A percentile compares a stretch with the other conserved stretches of the same genome.
Evolutionary conservation across 2,888 invertebrate genomes (phyloP).

Genomic region (Barypeithes pellucidus): DNA sequence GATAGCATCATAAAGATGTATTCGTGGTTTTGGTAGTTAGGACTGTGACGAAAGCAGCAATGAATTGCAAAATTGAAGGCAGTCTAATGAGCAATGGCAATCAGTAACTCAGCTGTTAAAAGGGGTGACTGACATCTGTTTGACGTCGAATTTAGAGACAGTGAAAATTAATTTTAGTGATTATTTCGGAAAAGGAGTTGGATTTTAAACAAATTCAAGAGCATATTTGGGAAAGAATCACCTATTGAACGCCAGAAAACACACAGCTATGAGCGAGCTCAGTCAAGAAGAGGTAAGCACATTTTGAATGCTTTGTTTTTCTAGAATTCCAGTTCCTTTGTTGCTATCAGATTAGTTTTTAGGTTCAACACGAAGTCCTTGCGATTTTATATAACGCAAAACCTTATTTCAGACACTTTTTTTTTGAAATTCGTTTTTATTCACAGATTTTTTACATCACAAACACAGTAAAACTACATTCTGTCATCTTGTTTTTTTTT

Average conservation of each 20-base stretch:
- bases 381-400: slow-evolving; percentile 21
- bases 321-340: slow-evolving; percentile 46
- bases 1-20: slow-evolving; percentile 48
- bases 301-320: slow-evolving; percentile 55
- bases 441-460: background rate
- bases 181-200: slow-evolving; percentile 51
- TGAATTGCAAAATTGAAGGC: slow-evolving; percentile 57
- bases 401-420: background rate
- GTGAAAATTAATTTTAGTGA: slow-evolving; percentile 58
- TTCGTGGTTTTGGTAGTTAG: slow-evolving; percentile 56
- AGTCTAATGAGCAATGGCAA: slow-evolving; percentile 61
- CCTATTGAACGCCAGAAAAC: slow-evolving; percentile 37
- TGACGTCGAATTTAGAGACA: slow-evolving; percentile 61
- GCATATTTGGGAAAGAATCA: slow-evolving; percentile 37
- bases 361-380: slow-evolving; percentile 28
- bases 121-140: slow-evolving; percentile 68
- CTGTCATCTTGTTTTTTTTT: background rate
- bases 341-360: slow-evolving; percentile 59
- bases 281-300: slow-evolving; percentile 90
- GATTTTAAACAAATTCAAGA: slow-evolving; percentile 55
- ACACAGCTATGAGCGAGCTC: slow-evolving; percentile 83
- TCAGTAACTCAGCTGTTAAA: slow-evolving; percentile 67
- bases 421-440: background rate
- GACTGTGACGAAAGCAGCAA: slow-evolving; percentile 60
- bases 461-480: background rate